Evolutionary conservation across 2,797 vertebrate genomes (phyloP).

Genomic region (Centropyge bicolor): DNA sequence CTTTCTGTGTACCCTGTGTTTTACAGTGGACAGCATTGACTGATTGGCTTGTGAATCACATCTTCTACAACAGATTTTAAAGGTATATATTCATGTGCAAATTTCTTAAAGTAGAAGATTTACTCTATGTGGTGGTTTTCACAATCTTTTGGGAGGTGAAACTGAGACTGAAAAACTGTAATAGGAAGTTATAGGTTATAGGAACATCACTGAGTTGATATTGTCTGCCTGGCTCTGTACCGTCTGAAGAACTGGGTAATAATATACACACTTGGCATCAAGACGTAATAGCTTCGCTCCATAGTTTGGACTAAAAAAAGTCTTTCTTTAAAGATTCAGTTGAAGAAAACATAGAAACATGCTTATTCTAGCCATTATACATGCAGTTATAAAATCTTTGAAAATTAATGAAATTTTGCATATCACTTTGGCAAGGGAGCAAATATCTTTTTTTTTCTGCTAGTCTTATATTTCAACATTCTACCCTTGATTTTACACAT

Average conservation of each 20-base stretch:
- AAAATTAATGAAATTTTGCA: slow-evolving; percentile 79
- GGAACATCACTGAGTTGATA: slow-evolving; percentile 64
- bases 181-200: slow-evolving; percentile 53
- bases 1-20: slow-evolving; percentile 68
- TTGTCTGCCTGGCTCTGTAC: slow-evolving; percentile 64
- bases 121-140: slow-evolving; percentile 20
- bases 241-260: slow-evolving; percentile 57
- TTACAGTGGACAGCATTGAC: slow-evolving; percentile 50
- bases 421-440: slow-evolving; percentile 86
- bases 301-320: slow-evolving; percentile 68
- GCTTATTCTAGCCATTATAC: slow-evolving; percentile 82
- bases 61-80: slow-evolving; percentile 56
- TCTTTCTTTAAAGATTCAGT: slow-evolving; percentile 67
- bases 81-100: slow-evolving; percentile 64
- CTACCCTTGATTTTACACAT: slow-evolving; percentile 76
- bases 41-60: slow-evolving; percentile 39
- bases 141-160: slow-evolving; percentile 46
- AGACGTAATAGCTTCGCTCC: slow-evolving; percentile 76
- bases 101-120: slow-evolving; percentile 50
- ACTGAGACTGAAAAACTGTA: slow-evolving; percentile 38
- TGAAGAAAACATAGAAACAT: slow-evolving; percentile 83
- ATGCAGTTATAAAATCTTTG: slow-evolving; percentile 80
- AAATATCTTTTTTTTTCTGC: slow-evolving; percentile 75
- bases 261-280: slow-evolving; percentile 77
- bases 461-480: slow-evolving; percentile 68